phyloP scores from a whole-genome alignment of 2,888 invertebrate species.

The Smittia aterrima region DNA sequence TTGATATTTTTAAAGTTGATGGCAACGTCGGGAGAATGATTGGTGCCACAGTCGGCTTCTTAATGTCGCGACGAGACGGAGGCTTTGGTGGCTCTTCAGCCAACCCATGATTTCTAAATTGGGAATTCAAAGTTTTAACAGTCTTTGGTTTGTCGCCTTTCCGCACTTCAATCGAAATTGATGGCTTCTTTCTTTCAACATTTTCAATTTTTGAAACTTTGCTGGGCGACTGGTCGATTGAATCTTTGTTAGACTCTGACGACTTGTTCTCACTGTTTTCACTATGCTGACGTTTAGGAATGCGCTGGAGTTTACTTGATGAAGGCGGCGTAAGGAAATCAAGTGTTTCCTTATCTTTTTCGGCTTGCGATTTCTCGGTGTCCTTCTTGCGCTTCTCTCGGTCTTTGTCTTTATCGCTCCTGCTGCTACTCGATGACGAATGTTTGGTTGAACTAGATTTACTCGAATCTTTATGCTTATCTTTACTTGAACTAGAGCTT shows the following conservation, averaged over 20 bases:
- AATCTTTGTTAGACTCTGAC: conserved; percentile 47
- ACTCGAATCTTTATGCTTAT: conserved; percentile 1
- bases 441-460: conserved; percentile 14
- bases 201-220: conserved; percentile 50
- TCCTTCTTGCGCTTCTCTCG: conserved; percentile 48
- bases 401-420: conserved; percentile 50
- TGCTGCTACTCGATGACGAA: conserved; percentile 49
- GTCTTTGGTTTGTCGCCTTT: conserved; percentile 79
- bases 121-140: conserved; percentile 87
- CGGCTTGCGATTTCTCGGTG: conserved; percentile 55
- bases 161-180: conserved; percentile 78
- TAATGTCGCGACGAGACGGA: conserved; percentile 67
- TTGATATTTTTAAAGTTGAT: conserved; percentile 44
- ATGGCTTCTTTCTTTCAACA: conserved; percentile 65
- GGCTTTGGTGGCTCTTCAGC: conserved; percentile 87
- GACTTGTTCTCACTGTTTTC: conserved; percentile 49
- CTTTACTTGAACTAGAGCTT: conserved; percentile 18
- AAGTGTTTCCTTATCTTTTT: conserved; percentile 67
- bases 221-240: conserved; percentile 47
- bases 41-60: conserved; percentile 59
- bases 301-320: conserved; percentile 72
- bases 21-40: conserved; percentile 46
- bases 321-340: conserved; percentile 66
- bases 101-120: conserved; percentile 86
- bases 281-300: conserved; percentile 61